These are phyloP conservation scores for Meriones unguiculatus DNA, from an alignment of 2,113 vertebrate genomes.

Conservation along the genomic window DNA sequence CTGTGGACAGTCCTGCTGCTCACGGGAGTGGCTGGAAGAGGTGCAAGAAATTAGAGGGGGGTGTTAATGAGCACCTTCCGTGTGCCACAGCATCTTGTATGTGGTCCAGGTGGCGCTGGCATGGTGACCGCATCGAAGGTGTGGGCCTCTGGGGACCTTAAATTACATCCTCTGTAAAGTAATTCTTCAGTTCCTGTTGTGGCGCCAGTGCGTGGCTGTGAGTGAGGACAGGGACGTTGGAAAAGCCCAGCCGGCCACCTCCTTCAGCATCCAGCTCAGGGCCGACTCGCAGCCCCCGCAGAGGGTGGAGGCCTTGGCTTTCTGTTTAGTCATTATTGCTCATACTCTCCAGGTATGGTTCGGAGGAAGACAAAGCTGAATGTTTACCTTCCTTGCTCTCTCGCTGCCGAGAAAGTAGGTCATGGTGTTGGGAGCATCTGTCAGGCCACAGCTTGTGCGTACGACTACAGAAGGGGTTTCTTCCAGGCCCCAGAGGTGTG, in stretches of 20 bases:
- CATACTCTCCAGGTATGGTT: neutral
- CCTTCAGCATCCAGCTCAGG: neutral
- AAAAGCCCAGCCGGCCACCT: neutral
- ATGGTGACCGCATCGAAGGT: neutral
- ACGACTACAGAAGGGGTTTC: constrained; percentile 18
- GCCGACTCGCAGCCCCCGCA: neutral
- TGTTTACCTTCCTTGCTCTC: neutral
- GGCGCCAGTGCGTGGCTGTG: neutral
- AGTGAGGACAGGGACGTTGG: neutral
- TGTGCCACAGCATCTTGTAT: neutral
- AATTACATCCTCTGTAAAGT: constrained; percentile 32
- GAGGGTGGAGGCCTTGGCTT: neutral
- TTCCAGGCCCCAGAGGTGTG: neutral
- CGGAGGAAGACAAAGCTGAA: neutral
- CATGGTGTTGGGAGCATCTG: neutral
- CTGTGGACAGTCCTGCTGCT: neutral
- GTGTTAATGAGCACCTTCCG: neutral
- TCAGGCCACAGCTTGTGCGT: neutral
- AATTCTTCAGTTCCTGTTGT: neutral
- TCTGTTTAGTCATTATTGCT: neutral
- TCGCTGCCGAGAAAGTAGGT: constrained; percentile 57
- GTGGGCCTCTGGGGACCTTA: neutral
- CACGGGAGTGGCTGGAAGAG: neutral
- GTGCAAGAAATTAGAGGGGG: neutral
- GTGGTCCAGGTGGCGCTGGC: neutral